Base-by-base conservation (phyloP, 2,797 vertebrate species). In the Notoglanidium macrostoma region DNA sequence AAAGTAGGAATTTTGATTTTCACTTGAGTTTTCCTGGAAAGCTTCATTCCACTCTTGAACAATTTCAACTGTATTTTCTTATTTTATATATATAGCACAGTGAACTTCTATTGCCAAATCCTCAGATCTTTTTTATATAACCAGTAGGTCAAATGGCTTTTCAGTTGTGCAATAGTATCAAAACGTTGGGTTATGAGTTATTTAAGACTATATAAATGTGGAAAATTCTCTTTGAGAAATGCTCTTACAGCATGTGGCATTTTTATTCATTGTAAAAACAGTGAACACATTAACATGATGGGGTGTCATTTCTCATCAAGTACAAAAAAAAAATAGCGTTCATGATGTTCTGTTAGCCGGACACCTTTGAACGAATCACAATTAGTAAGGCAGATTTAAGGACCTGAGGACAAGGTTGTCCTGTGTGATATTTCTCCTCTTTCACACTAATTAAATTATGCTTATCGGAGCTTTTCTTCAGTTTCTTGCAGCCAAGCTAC, bases 361-460 rank as follows among this genome's bases (percentile, higher is more conserved):
- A 14, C 57, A 61, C 21, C 21, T 29, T 15, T 29, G 49, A 55
- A 77, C 51, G 7, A 29, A 32, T 77, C 74, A 21, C 12, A 80
- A 61, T 80, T 61, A 59, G 17, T 57, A 6, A 1, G 5, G 77
- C 29, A 23, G 21, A 79, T 79, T 44, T 61, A 17, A 23, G 77
- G 54, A 57, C 77, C 77, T 14, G 74, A 80, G 78, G 55, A 80
- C 32, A 35, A 32, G 10, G 55, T 21, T 79, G 77, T 59, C 77
- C 51, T 23, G 29, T 59, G 77, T 59, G 77, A 26, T 79, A 59
- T 59, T 79, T 57, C 77, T 79, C 32, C 77, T 59, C 54, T 79
- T 79, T 79, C 19, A 35, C 76, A 57, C 76, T 57, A 79, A 57
- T 79, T 35, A 57, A 78, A 78, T 78, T 55, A 10, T 80, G 32